phyloP scores from a whole-genome alignment of 2,113 vertebrate species.

The Pseudonaja textilis region DNA sequence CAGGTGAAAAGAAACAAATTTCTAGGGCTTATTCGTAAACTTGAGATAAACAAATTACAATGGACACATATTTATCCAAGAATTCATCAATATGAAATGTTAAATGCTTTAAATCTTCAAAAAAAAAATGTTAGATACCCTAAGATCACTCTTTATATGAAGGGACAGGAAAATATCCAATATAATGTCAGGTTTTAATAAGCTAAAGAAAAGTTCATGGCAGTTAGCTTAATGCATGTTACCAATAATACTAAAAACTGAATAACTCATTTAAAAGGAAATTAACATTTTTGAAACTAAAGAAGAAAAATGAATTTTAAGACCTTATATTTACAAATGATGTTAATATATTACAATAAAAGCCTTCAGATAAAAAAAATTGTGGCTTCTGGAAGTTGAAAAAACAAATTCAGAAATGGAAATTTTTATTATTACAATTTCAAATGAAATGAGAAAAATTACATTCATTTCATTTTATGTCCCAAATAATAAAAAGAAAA shows the following conservation, averaged over 20 bases:
- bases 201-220: neutral
- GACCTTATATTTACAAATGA: neutral
- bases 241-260: neutral
- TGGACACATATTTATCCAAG: neutral
- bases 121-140: neutral
- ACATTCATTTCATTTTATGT: neutral
- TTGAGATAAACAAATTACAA: neutral
- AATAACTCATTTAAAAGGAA: neutral
- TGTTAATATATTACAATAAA: neutral
- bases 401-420: neutral
- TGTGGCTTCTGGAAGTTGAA: neutral
- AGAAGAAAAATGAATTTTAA: neutral
- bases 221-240: neutral
- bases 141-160: neutral
- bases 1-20: neutral
- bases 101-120: neutral
- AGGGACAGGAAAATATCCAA: neutral
- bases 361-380: neutral
- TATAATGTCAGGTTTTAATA: neutral
- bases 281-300: neutral
- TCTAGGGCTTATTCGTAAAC: neutral
- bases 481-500: neutral
- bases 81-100: neutral
- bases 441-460: neutral
- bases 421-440: neutral